Evolutionary conservation across 1,140 invertebrate species (phyloP).

Genomic region (Aphaenogaster rudis): DNA sequence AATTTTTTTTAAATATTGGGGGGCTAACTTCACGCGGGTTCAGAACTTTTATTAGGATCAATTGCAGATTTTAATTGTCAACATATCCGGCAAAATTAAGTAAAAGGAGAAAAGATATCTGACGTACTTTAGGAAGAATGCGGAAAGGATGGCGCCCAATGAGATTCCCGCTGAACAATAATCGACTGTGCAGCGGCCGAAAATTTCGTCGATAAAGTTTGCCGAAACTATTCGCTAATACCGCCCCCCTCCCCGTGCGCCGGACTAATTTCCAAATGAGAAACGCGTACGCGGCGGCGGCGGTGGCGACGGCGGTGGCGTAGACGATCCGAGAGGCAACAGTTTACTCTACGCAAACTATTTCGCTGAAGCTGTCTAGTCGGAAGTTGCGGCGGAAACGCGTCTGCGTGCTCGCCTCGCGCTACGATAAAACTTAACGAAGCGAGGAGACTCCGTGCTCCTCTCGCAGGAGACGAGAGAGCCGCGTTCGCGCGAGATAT

Average conservation of each 20-base stretch:
- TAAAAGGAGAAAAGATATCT: neutral
- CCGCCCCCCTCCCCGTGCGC: neutral
- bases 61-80: neutral
- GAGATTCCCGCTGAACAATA: slow-evolving; percentile 12
- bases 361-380: slow-evolving; percentile 20
- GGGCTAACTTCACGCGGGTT: too few species aligned
- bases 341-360: slow-evolving; percentile 40
- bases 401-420: slow-evolving; percentile 7
- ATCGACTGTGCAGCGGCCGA: neutral
- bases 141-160: neutral
- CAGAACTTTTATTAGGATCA: neutral
- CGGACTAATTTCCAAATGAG: slow-evolving; percentile 49
- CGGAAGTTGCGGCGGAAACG: slow-evolving; percentile 27
- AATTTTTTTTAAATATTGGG: too few species aligned
- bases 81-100: neutral
- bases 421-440: slow-evolving; percentile 50
- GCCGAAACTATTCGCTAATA: slow-evolving; percentile 34
- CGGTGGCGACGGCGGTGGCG: neutral
- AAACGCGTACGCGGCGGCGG: slow-evolving; percentile 12
- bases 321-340: neutral
- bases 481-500: neutral
- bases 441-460: neutral
- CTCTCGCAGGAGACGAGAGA: neutral
- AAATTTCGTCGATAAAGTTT: slow-evolving; percentile 39
- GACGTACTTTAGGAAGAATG: neutral